Base-by-base conservation (phyloP, 2,888 invertebrate genomes). In the Tetramorium bicarinatum region DNA sequence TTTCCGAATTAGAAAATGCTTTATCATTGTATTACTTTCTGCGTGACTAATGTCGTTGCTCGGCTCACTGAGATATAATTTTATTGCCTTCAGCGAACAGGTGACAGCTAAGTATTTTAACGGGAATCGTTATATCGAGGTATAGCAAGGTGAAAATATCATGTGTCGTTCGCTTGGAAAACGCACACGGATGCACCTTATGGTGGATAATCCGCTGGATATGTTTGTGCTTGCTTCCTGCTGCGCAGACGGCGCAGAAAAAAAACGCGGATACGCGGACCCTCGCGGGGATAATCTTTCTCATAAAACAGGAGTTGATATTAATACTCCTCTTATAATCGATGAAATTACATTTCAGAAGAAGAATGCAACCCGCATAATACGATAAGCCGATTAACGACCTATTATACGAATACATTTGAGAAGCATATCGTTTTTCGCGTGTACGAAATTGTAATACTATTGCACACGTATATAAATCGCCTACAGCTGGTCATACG, bases 321-420 rank as follows among this genome's bases (percentile, higher is more conserved):
- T 89, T 80, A 88, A 84, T 79, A 59, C 64, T 59, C n/a, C 21
- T 76, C 67, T 66, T 74, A 54, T 54, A 67, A 87, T 88, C 87
- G 87, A 86, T 89, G 89, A 89, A 89, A 89, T 86, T 87, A 89
- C 84, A 89, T 89, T 89, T 89, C 85, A 59, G 67, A 41, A 83
- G 85, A 89, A 89, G 82, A 87, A 89, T 84, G 71, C 82, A 47
- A 87, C 59, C 83, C 82, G 49, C 67, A 77, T 89, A 89, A 89
- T 88, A 85, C 87, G 85, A 86, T 89, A 89, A 89, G 89, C 89
- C 88, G 89, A 89, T 89, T 89, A 89, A 89, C 85, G 86, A 88
- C 85, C 87, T 89, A 88, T 89, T 89, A 89, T 74, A 88, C 82
- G 83, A 81, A 85, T 82, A 83, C 77, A 83, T 80, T 89, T 84